Conservation (phyloP, 2,888 invertebrate species). For the Thera britannica region DNA sequence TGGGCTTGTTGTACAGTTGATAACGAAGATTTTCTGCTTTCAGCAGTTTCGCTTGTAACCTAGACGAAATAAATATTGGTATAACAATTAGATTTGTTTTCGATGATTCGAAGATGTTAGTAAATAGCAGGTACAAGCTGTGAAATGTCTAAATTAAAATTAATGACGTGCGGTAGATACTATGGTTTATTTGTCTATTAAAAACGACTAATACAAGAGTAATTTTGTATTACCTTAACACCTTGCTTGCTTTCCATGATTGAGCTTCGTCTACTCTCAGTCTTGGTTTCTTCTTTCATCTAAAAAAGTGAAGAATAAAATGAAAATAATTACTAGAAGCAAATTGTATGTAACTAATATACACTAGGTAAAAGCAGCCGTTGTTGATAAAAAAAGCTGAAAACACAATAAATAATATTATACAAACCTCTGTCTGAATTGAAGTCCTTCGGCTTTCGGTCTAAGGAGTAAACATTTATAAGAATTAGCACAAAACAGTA, state of each 20-base stretch:
- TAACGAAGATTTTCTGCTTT: constrained; percentile 79
- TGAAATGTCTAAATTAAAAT: background rate
- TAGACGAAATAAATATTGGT: constrained; percentile 38
- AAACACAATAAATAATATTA: background rate
- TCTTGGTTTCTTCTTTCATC: constrained; percentile 34
- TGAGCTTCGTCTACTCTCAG: constrained; percentile 70
- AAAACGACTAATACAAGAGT: background rate
- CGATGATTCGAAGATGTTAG: no score
- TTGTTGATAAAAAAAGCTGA: background rate
- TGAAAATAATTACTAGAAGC: background rate
- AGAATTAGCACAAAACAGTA: constrained; percentile 52
- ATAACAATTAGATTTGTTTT: background rate
- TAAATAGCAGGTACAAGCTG: background rate
- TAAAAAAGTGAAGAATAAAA: background rate
- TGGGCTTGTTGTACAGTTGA: constrained; percentile 64
- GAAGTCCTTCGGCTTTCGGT: constrained; percentile 76
- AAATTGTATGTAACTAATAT: background rate
- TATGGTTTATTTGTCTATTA: background rate
- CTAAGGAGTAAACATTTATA: constrained; percentile 54
- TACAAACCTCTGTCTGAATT: constrained; percentile 69
- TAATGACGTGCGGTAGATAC: no score
- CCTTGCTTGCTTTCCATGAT: constrained; percentile 69
- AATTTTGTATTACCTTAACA: constrained; percentile 61
- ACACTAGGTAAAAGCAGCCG: background rate
- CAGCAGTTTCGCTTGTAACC: constrained; percentile 78